Conservation (phyloP, 2,113 vertebrate genomes). For the Passer montanus region DNA sequence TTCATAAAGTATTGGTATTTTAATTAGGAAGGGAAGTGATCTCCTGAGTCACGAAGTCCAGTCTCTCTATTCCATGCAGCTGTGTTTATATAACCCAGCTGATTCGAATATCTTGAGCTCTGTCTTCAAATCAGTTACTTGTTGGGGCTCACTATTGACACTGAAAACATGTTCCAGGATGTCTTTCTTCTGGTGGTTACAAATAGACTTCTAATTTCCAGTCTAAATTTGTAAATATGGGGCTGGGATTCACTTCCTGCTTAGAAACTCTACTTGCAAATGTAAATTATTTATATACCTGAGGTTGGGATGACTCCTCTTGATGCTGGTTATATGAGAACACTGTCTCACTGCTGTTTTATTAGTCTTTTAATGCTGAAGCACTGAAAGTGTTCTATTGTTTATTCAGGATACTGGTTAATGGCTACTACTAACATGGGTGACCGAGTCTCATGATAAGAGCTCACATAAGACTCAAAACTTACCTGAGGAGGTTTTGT, state of each 20-base stretch:
- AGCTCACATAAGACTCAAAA: neutral
- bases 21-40: neutral
- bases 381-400: neutral
- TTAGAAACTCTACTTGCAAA: neutral
- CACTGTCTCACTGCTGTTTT: neutral
- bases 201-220: neutral
- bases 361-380: neutral
- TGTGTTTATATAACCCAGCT: constrained; percentile 31
- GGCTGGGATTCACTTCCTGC: neutral
- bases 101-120: neutral
- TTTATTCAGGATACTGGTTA: neutral
- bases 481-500: neutral
- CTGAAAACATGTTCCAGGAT: neutral
- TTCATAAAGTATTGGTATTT: neutral
- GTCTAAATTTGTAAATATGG: neutral
- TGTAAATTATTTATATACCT: neutral
- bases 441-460: neutral
- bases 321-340: neutral
- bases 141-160: neutral
- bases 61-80: neutral
- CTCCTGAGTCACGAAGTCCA: neutral
- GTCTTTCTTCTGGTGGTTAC: neutral
- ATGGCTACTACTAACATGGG: neutral
- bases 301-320: neutral
- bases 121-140: neutral